phyloP scores from a whole-genome alignment of 2,797 vertebrate genomes.

The Cottoperca gobio region DNA sequence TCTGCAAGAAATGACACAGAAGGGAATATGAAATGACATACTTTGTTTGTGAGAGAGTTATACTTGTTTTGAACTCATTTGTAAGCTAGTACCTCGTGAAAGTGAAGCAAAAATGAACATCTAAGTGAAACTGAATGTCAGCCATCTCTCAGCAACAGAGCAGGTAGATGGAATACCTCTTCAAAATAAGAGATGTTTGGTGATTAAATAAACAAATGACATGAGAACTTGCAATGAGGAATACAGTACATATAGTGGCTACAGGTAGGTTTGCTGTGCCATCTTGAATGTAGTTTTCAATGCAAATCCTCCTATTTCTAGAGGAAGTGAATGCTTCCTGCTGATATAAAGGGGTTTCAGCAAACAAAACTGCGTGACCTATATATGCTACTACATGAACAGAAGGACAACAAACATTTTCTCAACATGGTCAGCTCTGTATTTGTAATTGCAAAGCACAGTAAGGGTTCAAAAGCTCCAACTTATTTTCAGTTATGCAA shows the following conservation, averaged over 20 bases:
- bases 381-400: slow-evolving; percentile 29
- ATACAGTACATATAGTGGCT: background rate
- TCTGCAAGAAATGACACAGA: slow-evolving; percentile 53
- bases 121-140: background rate
- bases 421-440: slow-evolving; percentile 11
- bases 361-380: slow-evolving; percentile 13
- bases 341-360: slow-evolving; percentile 25
- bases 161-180: background rate
- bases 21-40: slow-evolving; percentile 7
- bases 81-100: background rate
- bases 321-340: slow-evolving; percentile 25
- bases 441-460: slow-evolving; percentile 33
- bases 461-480: slow-evolving; percentile 27
- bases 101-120: background rate
- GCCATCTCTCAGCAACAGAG: background rate
- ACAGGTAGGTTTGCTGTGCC: background rate
- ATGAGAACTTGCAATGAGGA: background rate
- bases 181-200: background rate
- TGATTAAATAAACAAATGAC: background rate
- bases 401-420: slow-evolving; percentile 26
- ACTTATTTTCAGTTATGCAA: slow-evolving; percentile 50
- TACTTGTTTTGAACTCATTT: background rate
- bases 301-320: slow-evolving; percentile 34
- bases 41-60: background rate
- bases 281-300: slow-evolving; percentile 13